A percentile compares a stretch with the other conserved stretches of the same genome.
Evolutionary conservation across 1,140 invertebrate genomes (phyloP).

Genomic region (Plectus sambesii): DNA sequence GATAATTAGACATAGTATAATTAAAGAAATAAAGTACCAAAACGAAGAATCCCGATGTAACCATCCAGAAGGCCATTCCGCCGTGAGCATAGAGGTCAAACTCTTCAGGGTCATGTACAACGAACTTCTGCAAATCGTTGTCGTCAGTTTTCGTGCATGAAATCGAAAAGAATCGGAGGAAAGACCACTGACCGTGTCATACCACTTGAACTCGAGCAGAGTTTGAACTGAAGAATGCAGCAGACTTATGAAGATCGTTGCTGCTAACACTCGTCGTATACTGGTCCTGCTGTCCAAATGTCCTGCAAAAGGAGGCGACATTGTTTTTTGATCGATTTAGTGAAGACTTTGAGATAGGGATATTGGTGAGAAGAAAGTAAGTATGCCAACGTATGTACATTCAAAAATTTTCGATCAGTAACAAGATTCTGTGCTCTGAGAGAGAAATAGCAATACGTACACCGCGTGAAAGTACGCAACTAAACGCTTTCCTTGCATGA

Average conservation of each 20-base stretch:
- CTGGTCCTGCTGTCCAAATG: constrained; percentile 17
- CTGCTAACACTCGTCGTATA: constrained; percentile 8
- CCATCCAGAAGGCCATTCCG: constrained; percentile 16
- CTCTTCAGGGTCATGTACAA: constrained; percentile 8
- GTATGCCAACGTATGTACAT: too few species aligned
- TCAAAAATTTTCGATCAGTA: too few species aligned
- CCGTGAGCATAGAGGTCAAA: constrained; percentile 17
- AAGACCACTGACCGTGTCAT: constrained; percentile 11
- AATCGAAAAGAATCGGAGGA: neutral
- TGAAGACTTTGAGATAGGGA: too few species aligned
- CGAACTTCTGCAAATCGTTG: constrained; percentile 1
- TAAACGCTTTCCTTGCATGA: too few species aligned
- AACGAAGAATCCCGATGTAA: constrained; percentile 12
- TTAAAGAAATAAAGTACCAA: constrained; percentile 6
- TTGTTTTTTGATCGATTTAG: too few species aligned
- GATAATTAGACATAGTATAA: too few species aligned
- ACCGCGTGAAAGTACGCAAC: too few species aligned
- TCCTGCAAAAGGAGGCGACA: constrained; percentile 13
- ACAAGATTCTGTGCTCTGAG: too few species aligned
- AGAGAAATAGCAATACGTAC: too few species aligned
- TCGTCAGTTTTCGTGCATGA: neutral
- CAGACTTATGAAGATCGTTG: constrained; percentile 9
- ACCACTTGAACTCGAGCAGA: constrained; percentile 12
- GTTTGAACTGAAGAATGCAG: constrained; percentile 12
- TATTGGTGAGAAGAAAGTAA: too few species aligned